These are phyloP conservation scores for Alethe castanea DNA, from an alignment of 2,113 vertebrate genomes.

Conservation along the genomic window DNA sequence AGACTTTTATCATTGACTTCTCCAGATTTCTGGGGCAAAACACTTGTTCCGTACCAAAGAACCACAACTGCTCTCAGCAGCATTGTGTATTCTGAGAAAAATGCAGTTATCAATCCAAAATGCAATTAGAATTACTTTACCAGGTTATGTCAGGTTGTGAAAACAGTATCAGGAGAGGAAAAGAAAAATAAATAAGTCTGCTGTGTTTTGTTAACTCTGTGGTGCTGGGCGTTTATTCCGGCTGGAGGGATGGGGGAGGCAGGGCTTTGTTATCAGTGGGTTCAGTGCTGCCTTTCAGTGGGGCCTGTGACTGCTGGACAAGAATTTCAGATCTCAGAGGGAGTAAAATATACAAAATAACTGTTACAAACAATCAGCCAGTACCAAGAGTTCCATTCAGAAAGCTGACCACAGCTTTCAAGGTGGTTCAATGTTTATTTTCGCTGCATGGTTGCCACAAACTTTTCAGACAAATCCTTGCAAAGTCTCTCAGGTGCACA, in stretches of 20 bases:
- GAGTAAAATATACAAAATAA: background rate
- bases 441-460: background rate
- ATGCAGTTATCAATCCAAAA: slow-evolving; percentile 57
- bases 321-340: background rate
- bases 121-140: slow-evolving; percentile 58
- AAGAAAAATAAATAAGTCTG: slow-evolving; percentile 43
- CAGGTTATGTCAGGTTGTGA: slow-evolving; percentile 54
- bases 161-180: slow-evolving; percentile 40
- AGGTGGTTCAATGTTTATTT: background rate
- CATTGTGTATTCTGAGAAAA: slow-evolving; percentile 26
- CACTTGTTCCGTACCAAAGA: background rate
- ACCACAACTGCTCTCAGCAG: background rate
- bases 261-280: background rate
- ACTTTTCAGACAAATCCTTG: background rate
- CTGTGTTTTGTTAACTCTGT: background rate
- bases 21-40: background rate
- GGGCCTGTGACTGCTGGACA: background rate
- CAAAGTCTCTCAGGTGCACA: background rate
- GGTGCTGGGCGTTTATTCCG: background rate
- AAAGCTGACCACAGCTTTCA: background rate
- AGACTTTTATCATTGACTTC: slow-evolving; percentile 26
- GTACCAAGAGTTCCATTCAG: background rate
- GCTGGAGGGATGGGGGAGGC: background rate
- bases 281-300: background rate
- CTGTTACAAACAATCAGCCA: background rate